phyloP scores from a whole-genome alignment of 2,888 invertebrate genomes.

The Amorpha juglandis region DNA sequence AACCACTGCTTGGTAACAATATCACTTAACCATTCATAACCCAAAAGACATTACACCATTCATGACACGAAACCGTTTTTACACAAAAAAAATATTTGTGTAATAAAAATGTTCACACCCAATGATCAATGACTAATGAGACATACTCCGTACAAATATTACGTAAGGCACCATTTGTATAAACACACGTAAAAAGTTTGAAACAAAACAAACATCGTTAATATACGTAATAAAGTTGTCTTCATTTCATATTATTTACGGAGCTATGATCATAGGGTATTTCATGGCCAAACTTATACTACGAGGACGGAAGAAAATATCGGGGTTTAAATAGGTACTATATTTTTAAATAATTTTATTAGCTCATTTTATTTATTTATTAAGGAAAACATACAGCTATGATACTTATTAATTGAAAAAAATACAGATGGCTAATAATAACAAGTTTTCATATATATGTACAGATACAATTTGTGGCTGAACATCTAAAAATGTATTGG shows the following conservation, averaged over 20 bases:
- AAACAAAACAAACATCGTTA: conserved; percentile 39
- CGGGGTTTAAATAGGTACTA: not conserved
- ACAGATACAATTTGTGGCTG: too few relatives aligned
- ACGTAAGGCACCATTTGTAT: conserved; percentile 25
- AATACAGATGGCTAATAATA: too few relatives aligned
- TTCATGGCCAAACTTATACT: conserved; percentile 5
- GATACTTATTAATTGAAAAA: too few relatives aligned
- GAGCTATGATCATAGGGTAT: conserved; percentile 11
- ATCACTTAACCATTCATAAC: conserved; percentile 1
- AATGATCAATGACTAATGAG: conserved; percentile 27
- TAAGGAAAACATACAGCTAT: too few relatives aligned
- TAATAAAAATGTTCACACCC: conserved; percentile 19
- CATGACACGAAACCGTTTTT: not conserved
- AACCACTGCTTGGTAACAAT: not conserved
- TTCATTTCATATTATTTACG: conserved; percentile 36
- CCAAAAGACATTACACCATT: not conserved
- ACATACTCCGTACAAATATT: conserved; percentile 24
- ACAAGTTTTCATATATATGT: too few relatives aligned
- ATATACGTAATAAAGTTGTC: conserved; percentile 48
- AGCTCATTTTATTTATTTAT: too few relatives aligned
- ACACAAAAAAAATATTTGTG: conserved; percentile 2
- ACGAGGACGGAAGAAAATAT: not conserved
- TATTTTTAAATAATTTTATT: not conserved
- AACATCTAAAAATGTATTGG: too few relatives aligned
- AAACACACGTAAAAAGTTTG: conserved; percentile 29